These are phyloP conservation scores for Orthosia cruda DNA, from an alignment of 2,888 invertebrate species.

Conservation along the genomic window DNA sequence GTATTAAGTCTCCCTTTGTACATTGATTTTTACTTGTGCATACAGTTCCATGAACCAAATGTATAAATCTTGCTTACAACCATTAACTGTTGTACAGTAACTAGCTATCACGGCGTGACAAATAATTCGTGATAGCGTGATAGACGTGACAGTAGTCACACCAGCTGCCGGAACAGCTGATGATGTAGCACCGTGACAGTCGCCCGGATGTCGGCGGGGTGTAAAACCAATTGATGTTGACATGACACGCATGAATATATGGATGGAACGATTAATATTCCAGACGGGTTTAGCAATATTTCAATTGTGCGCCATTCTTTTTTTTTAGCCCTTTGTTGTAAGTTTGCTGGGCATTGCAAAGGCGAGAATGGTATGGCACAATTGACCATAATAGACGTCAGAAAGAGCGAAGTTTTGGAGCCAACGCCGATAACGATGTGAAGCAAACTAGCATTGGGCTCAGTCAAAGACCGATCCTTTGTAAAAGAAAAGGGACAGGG, in stretches of 20 bases:
- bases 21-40: too few relatives aligned
- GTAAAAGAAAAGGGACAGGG: background rate
- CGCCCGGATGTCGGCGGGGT: slow-evolving; percentile 51
- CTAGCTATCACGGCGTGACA: slow-evolving; percentile 20
- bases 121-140: slow-evolving; percentile 30
- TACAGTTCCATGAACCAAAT: too few relatives aligned
- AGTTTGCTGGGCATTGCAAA: too few relatives aligned
- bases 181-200: slow-evolving; percentile 43
- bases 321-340: slow-evolving; percentile 3
- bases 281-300: slow-evolving; percentile 20
- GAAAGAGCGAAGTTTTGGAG: background rate
- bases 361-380: too few relatives aligned
- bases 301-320: background rate
- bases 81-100: background rate
- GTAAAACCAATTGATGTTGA: slow-evolving; percentile 53
- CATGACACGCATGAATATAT: slow-evolving; percentile 36
- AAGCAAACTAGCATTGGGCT: background rate
- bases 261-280: slow-evolving; percentile 45
- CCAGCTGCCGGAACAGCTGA: slow-evolving; percentile 54
- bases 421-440: background rate
- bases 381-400: background rate
- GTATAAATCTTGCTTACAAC: background rate
- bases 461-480: too few relatives aligned
- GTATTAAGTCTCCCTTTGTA: too few relatives aligned
- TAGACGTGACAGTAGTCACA: slow-evolving; percentile 40